These are phyloP conservation scores for Lottia gigantea DNA, from an alignment of 2,888 invertebrate species.

Conservation along the genomic window DNA sequence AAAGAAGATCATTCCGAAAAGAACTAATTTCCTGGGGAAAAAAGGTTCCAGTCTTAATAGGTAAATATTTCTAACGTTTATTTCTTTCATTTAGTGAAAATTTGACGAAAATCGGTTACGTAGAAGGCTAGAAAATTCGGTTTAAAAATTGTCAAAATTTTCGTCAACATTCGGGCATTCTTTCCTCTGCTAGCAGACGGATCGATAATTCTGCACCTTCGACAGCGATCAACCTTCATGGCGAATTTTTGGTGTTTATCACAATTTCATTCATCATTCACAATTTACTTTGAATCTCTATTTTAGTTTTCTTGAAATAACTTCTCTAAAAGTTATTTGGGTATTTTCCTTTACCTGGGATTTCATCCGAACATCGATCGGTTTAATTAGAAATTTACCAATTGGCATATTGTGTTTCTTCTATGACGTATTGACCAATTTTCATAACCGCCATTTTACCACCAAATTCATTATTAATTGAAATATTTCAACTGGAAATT, in stretches of 20 bases:
- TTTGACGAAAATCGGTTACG: conserved; percentile 6
- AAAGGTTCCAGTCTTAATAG: conserved; percentile 64
- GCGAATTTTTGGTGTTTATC: conserved; percentile 26
- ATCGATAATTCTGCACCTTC: conserved; percentile 40
- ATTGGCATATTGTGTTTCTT: conserved; percentile 28
- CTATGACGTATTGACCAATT: conserved; percentile 34
- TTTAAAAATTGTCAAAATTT: conserved; percentile 59
- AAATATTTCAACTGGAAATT: no score
- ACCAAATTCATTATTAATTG: conserved; percentile 7
- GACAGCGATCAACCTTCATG: conserved; percentile 26
- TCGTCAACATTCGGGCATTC: conserved; percentile 46
- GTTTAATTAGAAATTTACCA: conserved; percentile 1
- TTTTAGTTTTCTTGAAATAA: no score
- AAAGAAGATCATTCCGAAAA: conserved; percentile 64
- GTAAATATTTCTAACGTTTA: conserved; percentile 47
- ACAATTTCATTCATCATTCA: background rate
- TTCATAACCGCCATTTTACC: conserved; percentile 40
- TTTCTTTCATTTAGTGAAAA: conserved; percentile 11
- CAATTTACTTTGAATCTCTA: no score
- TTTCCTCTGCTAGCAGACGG: conserved; percentile 33
- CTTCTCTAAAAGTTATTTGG: no score
- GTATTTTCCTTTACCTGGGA: background rate
- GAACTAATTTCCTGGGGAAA: conserved; percentile 68
- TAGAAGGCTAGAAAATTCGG: background rate
- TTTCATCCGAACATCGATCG: conserved; percentile 7